These are phyloP conservation scores for Daphoenositta chrysoptera DNA, from an alignment of 2,113 vertebrate species.

Conservation along the genomic window DNA sequence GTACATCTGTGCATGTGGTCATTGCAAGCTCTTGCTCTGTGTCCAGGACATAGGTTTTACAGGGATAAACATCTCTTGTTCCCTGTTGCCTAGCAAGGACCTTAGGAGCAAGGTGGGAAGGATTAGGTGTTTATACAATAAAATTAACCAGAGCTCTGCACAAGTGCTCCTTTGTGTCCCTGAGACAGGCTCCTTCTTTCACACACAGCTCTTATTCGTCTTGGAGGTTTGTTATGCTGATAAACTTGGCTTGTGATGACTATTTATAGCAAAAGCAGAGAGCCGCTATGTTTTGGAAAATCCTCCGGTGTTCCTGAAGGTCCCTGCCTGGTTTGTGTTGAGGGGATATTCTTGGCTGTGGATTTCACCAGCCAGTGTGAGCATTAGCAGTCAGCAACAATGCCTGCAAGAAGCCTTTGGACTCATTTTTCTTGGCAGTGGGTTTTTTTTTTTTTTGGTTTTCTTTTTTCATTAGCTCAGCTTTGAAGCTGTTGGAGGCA, in stretches of 20 bases:
- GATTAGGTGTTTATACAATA: constrained; percentile 37
- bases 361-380: not conserved
- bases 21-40: not conserved
- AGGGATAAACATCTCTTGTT: not conserved
- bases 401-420: not conserved
- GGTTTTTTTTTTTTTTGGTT: not conserved
- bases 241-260: constrained; percentile 16
- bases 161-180: constrained; percentile 39
- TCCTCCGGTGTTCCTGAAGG: not conserved
- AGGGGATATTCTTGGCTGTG: constrained; percentile 29
- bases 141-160: constrained; percentile 6
- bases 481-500: constrained; percentile 49
- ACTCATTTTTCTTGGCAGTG: constrained; percentile 22
- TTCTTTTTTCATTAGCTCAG: constrained; percentile 23
- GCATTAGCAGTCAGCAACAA: constrained; percentile 4
- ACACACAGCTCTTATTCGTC: not conserved
- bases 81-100: not conserved
- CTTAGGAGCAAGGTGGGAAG: not conserved
- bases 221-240: constrained; percentile 50
- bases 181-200: constrained; percentile 27
- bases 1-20: not conserved
- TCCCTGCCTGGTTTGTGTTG: not conserved
- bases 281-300: constrained; percentile 53
- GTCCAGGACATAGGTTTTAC: not conserved
- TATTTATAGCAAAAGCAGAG: constrained; percentile 56